A percentile compares a stretch with the other conserved stretches of the same genome.
Conservation (phyloP, 1,140 invertebrate genomes). For the Pteromalus puparum region DNA sequence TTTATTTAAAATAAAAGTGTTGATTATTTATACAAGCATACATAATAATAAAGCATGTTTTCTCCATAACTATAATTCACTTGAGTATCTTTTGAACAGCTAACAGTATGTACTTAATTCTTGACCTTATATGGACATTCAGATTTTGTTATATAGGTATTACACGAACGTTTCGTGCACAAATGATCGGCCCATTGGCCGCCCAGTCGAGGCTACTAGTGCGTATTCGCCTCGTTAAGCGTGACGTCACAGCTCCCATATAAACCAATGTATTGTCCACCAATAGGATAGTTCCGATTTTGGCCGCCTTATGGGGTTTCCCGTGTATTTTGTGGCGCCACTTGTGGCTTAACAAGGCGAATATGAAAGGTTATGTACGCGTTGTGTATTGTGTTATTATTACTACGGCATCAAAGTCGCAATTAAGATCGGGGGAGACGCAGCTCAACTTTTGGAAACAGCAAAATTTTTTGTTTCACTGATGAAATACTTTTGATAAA, state of each 20-base stretch:
- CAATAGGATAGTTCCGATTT: too few species aligned
- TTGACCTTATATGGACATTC: constrained; percentile 22
- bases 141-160: not conserved
- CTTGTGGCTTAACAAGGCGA: too few species aligned
- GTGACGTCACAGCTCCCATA: too few species aligned
- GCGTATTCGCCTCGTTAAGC: too few species aligned
- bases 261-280: too few species aligned
- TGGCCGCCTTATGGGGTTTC: too few species aligned
- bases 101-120: not conserved
- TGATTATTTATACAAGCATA: not conserved
- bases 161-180: too few species aligned
- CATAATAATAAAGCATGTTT: not conserved
- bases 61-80: not conserved
- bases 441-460: constrained; percentile 7
- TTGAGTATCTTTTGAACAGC: not conserved
- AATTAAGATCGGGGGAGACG: not conserved
- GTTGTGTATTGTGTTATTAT: too few species aligned
- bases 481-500: constrained; percentile 8
- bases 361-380: too few species aligned
- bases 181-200: too few species aligned
- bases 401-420: not conserved
- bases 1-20: not conserved
- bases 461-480: constrained; percentile 8
- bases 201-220: too few species aligned
- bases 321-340: too few species aligned